Percentiles rank a stretch among this genome's conserved stretches.
These are phyloP conservation scores for Phenganax stokvisi DNA, from an alignment of 92 coral and sea anemone species.

Conservation along the genomic window DNA sequence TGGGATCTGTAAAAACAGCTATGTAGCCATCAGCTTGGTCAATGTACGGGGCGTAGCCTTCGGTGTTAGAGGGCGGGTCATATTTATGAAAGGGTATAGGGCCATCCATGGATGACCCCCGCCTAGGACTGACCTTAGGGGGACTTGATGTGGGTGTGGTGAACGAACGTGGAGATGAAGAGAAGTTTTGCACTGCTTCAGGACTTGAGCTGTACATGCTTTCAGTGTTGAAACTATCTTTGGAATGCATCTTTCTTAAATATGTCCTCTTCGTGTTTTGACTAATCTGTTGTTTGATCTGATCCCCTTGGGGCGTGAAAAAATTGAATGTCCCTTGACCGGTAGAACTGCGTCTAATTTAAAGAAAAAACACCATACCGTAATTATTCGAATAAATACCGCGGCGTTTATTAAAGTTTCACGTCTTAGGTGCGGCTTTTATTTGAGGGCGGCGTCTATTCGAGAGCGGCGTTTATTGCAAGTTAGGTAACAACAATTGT, in stretches of 20 bases:
- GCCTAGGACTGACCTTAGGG: not conserved
- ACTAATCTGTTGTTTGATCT: constrained; percentile 17
- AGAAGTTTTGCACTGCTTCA: not conserved
- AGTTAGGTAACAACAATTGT: too few relatives aligned
- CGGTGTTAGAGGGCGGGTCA: not conserved
- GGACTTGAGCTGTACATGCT: constrained; percentile 21
- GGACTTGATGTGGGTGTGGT: not conserved
- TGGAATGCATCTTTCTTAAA: constrained; percentile 6
- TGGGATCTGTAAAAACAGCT: not conserved
- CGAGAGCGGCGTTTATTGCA: too few relatives aligned
- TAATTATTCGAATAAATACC: not conserved
- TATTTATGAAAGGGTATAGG: constrained; percentile 21
- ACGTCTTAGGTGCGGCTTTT: too few relatives aligned
- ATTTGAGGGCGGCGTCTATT: too few relatives aligned
- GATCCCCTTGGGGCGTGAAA: constrained; percentile 8
- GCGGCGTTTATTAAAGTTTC: too few relatives aligned
- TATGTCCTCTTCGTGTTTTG: constrained; percentile 18
- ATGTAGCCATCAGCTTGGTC: not conserved
- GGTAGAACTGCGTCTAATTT: constrained; percentile 23
- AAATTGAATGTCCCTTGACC: constrained; percentile 25
- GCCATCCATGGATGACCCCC: not conserved
- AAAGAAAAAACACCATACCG: not conserved
- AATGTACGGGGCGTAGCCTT: not conserved
- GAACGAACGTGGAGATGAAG: not conserved
- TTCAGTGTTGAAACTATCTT: not conserved